Conservation (phyloP, 2,797 vertebrate genomes). For the Lepilemur septentrionalis region DNA sequence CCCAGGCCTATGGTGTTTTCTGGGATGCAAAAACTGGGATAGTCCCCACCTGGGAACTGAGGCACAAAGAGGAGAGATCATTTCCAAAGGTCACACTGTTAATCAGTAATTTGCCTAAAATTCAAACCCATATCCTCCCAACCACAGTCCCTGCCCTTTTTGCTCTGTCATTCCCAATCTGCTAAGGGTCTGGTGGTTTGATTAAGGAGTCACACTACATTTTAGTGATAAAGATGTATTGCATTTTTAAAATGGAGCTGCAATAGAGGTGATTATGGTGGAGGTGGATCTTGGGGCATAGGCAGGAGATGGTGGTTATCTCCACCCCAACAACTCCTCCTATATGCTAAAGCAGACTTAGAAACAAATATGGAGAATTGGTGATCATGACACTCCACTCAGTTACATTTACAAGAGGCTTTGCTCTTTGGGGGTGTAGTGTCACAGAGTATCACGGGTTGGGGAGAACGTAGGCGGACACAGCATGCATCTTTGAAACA, state of each 20-base stretch:
- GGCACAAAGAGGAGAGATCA: background rate
- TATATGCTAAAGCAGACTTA: background rate
- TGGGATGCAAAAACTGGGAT: background rate
- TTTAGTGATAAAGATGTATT: background rate
- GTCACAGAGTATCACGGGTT: background rate
- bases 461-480: background rate
- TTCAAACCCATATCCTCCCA: background rate
- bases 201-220: background rate
- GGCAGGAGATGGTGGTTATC: background rate
- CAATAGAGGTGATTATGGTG: background rate
- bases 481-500: background rate
- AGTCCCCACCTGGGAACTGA: background rate
- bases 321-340: background rate
- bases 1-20: background rate
- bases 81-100: background rate
- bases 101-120: background rate
- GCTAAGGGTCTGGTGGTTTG: background rate
- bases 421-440: background rate
- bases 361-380: background rate
- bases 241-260: background rate
- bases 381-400: background rate
- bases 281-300: background rate
- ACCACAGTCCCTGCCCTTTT: background rate
- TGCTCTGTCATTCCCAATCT: background rate
- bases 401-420: background rate